Percentiles rank a stretch among this genome's conserved stretches.
Evolutionary conservation across 1,140 invertebrate genomes (phyloP).

Genomic region (Pogonomyrmex californicus): DNA sequence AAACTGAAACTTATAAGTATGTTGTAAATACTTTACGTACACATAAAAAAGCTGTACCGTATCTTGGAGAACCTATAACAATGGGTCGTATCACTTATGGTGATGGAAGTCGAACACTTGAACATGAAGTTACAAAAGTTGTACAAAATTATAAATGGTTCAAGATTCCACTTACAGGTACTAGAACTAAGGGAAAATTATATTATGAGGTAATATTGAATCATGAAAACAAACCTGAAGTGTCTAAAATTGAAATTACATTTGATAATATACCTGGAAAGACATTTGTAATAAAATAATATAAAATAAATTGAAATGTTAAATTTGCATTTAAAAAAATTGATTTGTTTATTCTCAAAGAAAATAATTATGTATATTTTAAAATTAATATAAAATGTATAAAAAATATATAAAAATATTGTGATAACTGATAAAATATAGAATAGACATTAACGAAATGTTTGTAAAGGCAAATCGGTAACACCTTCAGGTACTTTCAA

Average conservation of each 20-base stretch:
- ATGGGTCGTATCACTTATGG: slow-evolving; percentile 54
- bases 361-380: no score
- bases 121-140: slow-evolving; percentile 24
- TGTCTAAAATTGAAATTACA: slow-evolving; percentile 72
- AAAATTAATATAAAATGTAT: slow-evolving; percentile 29
- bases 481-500: slow-evolving; percentile 87
- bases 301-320: background rate
- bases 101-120: slow-evolving; percentile 1
- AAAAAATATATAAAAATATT: background rate
- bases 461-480: slow-evolving; percentile 88
- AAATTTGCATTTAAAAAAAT: slow-evolving; percentile 14
- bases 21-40: slow-evolving; percentile 62
- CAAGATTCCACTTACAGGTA: slow-evolving; percentile 70
- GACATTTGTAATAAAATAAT: slow-evolving; percentile 68
- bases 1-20: slow-evolving; percentile 61
- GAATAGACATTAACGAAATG: slow-evolving; percentile 79
- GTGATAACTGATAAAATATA: slow-evolving; percentile 1
- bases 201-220: slow-evolving; percentile 64
- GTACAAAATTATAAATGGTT: slow-evolving; percentile 62
- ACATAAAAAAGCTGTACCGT: slow-evolving; percentile 67
- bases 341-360: background rate
- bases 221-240: slow-evolving; percentile 4
- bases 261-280: slow-evolving; percentile 63
- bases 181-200: slow-evolving; percentile 69
- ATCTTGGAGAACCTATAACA: slow-evolving; percentile 77